Conservation (phyloP, 1,140 invertebrate species). For the Hestina assimilis region DNA sequence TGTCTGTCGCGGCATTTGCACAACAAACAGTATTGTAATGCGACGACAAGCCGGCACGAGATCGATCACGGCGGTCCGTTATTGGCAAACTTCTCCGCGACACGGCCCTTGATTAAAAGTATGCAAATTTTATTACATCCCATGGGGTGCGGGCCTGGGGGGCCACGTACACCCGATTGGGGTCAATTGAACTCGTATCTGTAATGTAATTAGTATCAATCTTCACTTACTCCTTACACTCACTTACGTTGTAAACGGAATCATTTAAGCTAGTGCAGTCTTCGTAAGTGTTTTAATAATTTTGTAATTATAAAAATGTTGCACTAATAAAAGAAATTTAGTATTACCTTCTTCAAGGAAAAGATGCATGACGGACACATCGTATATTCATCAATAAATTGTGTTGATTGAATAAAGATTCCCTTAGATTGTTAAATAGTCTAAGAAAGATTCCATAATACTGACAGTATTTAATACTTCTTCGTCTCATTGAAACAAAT, state of each 20-base stretch:
- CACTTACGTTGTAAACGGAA: slow-evolving; percentile 3
- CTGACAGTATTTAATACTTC: no score
- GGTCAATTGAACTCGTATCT: slow-evolving; percentile 58
- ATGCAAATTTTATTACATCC: slow-evolving; percentile 80
- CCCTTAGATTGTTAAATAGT: no score
- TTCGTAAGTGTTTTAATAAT: not conserved
- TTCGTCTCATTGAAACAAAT: no score
- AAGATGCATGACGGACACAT: no score
- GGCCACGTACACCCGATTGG: slow-evolving; percentile 49
- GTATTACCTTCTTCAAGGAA: no score
- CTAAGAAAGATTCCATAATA: no score
- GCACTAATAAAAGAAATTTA: no score
- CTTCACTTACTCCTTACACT: slow-evolving; percentile 30
- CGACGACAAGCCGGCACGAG: slow-evolving; percentile 59
- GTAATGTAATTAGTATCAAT: slow-evolving; percentile 52
- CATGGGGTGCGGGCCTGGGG: slow-evolving; percentile 53
- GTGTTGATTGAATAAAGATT: no score
- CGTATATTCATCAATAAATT: no score
- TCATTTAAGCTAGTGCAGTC: not conserved
- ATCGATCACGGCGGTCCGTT: slow-evolving; percentile 73
- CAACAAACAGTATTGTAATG: slow-evolving; percentile 63
- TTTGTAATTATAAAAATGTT: not conserved
- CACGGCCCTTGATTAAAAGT: slow-evolving; percentile 80
- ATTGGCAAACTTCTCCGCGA: slow-evolving; percentile 80
- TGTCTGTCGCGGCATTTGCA: slow-evolving; percentile 34